phyloP scores from a whole-genome alignment of 1,140 invertebrate species.

The Drosophila carrolli region DNA sequence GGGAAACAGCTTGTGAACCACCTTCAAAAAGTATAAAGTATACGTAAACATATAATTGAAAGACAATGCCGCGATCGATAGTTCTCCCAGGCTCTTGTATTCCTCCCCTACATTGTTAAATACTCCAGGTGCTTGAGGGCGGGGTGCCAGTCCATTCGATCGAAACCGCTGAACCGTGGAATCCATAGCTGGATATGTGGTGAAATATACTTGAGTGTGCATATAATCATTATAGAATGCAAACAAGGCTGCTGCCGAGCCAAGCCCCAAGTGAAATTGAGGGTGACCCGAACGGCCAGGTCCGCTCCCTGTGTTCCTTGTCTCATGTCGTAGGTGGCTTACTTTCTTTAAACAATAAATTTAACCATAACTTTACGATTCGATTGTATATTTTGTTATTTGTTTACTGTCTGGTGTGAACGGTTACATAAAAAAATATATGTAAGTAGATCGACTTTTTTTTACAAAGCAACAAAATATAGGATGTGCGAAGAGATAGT shows the following conservation, averaged over 20 bases:
- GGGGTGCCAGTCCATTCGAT: not conserved
- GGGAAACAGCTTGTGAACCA: too few relatives aligned
- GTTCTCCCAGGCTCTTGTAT: conserved; percentile 59
- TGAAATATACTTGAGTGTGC: not conserved
- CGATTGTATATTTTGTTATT: conserved; percentile 50
- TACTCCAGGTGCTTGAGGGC: conserved; percentile 12
- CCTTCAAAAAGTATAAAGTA: conserved; percentile 9
- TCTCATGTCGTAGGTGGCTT: conserved; percentile 37
- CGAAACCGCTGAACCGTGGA: conserved; percentile 1
- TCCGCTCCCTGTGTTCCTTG: conserved; percentile 37
- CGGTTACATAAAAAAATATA: conserved; percentile 63
- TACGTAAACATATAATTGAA: not conserved
- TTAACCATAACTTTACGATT: conserved; percentile 23
- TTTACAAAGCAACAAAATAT: conserved; percentile 50
- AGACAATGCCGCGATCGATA: conserved; percentile 32
- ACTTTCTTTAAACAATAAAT: conserved; percentile 16
- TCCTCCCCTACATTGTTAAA: conserved; percentile 11
- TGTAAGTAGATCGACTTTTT: conserved; percentile 59
- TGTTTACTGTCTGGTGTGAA: conserved; percentile 56
- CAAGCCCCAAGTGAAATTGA: not conserved
- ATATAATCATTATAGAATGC: conserved; percentile 1
- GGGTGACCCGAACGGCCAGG: conserved; percentile 1
- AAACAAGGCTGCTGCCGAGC: conserved; percentile 5
- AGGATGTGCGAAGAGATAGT: not conserved
- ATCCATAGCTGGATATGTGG: conserved; percentile 4